These are phyloP conservation scores for Hirudinaria manillensis DNA, from an alignment of 2,888 invertebrate genomes.

Conservation along the genomic window DNA sequence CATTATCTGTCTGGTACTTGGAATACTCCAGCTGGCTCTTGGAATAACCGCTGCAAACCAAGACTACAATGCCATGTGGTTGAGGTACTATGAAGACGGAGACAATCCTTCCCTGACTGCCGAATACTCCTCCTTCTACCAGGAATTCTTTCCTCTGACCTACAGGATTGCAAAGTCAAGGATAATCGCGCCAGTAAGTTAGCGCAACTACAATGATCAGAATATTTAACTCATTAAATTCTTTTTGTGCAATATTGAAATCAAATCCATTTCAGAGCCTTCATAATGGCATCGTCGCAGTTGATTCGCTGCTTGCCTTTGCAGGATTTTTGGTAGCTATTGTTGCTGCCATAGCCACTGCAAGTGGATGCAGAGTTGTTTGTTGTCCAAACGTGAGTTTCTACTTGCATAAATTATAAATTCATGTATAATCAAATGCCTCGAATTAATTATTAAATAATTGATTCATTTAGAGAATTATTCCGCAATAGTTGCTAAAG, in stretches of 20 bases:
- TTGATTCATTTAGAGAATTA: too few species aligned
- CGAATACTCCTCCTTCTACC: neutral
- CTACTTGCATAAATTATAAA: too few species aligned
- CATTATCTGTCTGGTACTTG: conserved; percentile 4
- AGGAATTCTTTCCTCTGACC: conserved; percentile 19
- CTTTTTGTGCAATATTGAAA: too few species aligned
- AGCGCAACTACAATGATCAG: too few species aligned
- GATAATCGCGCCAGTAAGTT: neutral
- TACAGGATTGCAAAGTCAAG: conserved; percentile 1
- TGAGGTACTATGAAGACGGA: neutral
- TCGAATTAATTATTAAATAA: too few species aligned
- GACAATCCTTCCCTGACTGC: neutral
- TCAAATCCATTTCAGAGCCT: neutral
- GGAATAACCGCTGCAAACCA: conserved; percentile 19
- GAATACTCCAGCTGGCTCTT: conserved; percentile 4
- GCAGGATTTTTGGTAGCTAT: conserved; percentile 4
- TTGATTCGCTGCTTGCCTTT: conserved; percentile 11
- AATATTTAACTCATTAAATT: too few species aligned
- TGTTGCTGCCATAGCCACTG: conserved; percentile 10
- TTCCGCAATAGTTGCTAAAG: too few species aligned
- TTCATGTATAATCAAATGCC: too few species aligned
- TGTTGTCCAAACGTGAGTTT: conserved; percentile 23
- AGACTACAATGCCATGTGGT: conserved; percentile 19
- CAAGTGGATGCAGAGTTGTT: conserved; percentile 8
- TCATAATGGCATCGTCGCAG: conserved; percentile 13